These are phyloP conservation scores for Malurus splendens DNA, from an alignment of 2,797 vertebrate species.

Conservation along the genomic window DNA sequence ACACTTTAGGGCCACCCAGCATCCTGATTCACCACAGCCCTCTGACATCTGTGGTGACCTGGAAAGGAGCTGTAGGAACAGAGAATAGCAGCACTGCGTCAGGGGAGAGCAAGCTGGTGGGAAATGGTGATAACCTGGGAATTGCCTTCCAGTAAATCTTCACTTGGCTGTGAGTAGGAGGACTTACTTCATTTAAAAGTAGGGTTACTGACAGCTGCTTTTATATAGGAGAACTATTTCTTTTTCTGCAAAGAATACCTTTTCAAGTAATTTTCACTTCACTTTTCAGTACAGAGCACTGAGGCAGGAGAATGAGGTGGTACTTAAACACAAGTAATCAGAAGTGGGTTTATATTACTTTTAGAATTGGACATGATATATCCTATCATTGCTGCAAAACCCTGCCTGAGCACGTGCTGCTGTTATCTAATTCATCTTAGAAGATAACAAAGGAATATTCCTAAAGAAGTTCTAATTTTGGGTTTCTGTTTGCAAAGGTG, in stretches of 20 bases:
- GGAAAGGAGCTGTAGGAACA: neutral
- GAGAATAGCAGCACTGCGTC: neutral
- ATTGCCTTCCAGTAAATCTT: neutral
- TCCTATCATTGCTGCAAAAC: neutral
- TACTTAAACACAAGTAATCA: neutral
- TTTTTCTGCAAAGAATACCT: neutral
- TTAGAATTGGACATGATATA: neutral
- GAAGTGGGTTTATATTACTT: neutral
- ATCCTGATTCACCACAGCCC: neutral
- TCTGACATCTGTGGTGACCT: neutral
- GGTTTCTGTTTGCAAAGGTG: neutral
- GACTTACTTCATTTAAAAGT: neutral
- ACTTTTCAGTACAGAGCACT: neutral
- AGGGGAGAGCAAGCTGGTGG: neutral
- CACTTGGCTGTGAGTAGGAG: neutral
- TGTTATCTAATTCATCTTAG: neutral
- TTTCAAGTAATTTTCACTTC: conserved; percentile 10
- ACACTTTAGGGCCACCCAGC: neutral
- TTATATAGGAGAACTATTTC: neutral
- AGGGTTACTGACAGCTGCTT: conserved; percentile 15
- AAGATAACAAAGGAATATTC: neutral
- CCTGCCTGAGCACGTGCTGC: neutral
- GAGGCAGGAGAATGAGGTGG: neutral
- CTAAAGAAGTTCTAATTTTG: neutral
- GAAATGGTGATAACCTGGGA: conserved; percentile 10